phyloP scores from a whole-genome alignment of 2,888 invertebrate genomes.

The Watsonalla binaria region DNA sequence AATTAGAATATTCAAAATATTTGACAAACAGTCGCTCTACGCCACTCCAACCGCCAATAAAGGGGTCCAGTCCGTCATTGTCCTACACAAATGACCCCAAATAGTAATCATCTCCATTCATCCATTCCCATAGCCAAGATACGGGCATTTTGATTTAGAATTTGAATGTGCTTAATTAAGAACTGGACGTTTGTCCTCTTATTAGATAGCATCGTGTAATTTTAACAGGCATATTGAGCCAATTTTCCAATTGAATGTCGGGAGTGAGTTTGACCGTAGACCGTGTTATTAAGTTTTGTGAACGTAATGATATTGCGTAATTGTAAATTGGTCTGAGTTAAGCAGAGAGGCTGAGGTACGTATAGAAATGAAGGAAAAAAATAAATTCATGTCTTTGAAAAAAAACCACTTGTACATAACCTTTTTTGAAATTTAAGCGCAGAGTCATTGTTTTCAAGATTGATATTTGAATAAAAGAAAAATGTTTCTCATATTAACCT shows the following conservation, averaged over 20 bases:
- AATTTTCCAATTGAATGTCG: slow-evolving; percentile 1
- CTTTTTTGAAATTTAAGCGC: no score
- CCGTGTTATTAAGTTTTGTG: slow-evolving; percentile 33
- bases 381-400: no score
- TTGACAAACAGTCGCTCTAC: slow-evolving; percentile 29
- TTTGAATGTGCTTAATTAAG: slow-evolving; percentile 74
- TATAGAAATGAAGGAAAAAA: no score
- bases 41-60: slow-evolving; percentile 31
- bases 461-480: no score
- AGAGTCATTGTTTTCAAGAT: no score
- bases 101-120: slow-evolving; percentile 71
- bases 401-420: no score
- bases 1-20: not conserved
- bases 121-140: slow-evolving; percentile 70
- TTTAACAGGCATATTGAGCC: slow-evolving; percentile 13
- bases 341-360: no score
- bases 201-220: slow-evolving; percentile 23
- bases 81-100: slow-evolving; percentile 72
- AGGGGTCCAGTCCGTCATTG: slow-evolving; percentile 63
- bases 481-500: no score
- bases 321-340: not conserved
- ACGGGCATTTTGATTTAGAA: slow-evolving; percentile 73
- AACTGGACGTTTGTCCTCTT: slow-evolving; percentile 36
- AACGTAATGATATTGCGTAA: not conserved
- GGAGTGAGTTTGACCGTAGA: slow-evolving; percentile 21